Conservation (phyloP, 1,140 invertebrate species). For the Papilio polyxenes region DNA sequence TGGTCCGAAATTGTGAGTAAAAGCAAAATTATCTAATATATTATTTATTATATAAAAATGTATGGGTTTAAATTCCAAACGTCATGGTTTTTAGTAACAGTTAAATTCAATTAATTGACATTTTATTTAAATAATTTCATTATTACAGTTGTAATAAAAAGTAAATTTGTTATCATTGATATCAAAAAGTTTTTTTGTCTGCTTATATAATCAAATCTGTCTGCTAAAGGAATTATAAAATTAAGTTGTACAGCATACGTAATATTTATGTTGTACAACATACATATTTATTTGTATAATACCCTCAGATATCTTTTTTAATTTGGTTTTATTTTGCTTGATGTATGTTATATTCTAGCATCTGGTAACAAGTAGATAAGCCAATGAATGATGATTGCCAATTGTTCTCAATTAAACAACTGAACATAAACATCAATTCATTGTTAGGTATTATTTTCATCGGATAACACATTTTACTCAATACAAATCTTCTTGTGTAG, state of each 20-base stretch:
- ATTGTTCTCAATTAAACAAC: slow-evolving; percentile 32
- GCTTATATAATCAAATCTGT: slow-evolving; percentile 11
- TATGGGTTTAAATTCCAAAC: not conserved
- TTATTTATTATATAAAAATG: not conserved
- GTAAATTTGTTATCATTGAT: not conserved
- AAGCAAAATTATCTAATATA: not conserved
- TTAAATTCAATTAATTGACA: not conserved
- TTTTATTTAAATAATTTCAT: not conserved
- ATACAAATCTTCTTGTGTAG: no score
- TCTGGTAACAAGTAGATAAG: not conserved
- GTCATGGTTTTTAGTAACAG: not conserved
- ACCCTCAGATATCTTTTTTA: not conserved
- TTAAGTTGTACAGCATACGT: no score
- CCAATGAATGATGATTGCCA: slow-evolving; percentile 35
- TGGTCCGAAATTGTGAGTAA: slow-evolving; percentile 34
- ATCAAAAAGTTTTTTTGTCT: not conserved
- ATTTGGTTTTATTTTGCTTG: not conserved
- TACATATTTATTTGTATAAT: not conserved
- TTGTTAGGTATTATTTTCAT: not conserved
- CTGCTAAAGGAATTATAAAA: not conserved
- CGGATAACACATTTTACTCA: not conserved
- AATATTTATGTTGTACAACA: not conserved
- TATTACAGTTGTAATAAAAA: not conserved
- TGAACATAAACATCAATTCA: not conserved
- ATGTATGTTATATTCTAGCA: not conserved